Percentiles rank a stretch among this genome's conserved stretches.
Conservation (phyloP, 2,888 invertebrate species). For the Caenorhabditis imperialis region DNA sequence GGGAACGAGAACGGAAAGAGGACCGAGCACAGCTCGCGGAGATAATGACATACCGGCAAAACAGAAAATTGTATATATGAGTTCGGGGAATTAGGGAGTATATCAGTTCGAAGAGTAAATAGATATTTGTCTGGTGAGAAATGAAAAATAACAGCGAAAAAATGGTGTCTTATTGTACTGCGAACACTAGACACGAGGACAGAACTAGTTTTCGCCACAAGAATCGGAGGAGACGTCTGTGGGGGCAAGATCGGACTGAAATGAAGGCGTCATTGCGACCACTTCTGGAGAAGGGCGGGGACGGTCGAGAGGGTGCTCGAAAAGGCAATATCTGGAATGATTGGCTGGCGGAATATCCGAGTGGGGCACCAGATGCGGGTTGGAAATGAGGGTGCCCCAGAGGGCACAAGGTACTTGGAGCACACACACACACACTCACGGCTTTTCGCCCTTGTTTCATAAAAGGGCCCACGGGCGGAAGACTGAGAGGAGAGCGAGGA, state of each 20-base stretch:
- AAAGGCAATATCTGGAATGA: slow-evolving; percentile 42
- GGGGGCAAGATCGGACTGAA: slow-evolving; percentile 16
- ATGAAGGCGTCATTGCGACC: slow-evolving; percentile 12
- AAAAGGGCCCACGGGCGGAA: slow-evolving; percentile 16
- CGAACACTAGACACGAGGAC: slow-evolving; percentile 2
- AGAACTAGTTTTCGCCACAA: slow-evolving; percentile 36
- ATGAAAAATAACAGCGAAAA: background rate
- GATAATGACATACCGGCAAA: too few species aligned
- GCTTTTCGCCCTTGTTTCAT: slow-evolving; percentile 41
- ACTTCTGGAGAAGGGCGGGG: background rate
- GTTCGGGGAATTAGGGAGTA: slow-evolving; percentile 35
- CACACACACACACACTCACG: slow-evolving; percentile 9
- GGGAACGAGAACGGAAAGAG: slow-evolving; percentile 7
- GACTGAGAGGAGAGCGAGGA: slow-evolving; percentile 18
- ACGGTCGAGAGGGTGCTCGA: slow-evolving; percentile 40
- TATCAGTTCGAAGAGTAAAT: slow-evolving; percentile 9
- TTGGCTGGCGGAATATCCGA: slow-evolving; percentile 8
- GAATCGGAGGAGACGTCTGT: slow-evolving; percentile 17
- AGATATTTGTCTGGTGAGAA: background rate
- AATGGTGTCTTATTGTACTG: background rate
- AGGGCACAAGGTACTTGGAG: slow-evolving; percentile 27
- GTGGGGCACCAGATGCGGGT: slow-evolving; percentile 38
- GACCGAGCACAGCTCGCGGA: too few species aligned
- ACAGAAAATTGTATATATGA: too few species aligned
- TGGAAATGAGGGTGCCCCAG: slow-evolving; percentile 11